These are phyloP conservation scores for Adineta ricciae DNA, from an alignment of 2,888 invertebrate species.

Conservation along the genomic window DNA sequence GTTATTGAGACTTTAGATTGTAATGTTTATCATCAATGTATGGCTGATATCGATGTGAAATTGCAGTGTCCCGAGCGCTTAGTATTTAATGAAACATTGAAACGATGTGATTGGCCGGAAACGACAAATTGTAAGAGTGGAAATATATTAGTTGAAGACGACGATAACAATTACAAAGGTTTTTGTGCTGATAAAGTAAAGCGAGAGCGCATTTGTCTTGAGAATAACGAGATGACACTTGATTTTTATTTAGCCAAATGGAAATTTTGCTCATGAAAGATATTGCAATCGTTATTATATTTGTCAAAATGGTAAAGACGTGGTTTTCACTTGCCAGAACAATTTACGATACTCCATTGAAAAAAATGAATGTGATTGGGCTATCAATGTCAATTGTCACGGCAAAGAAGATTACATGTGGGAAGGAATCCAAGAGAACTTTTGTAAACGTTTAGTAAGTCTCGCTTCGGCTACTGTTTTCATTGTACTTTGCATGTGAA, in stretches of 20 bases:
- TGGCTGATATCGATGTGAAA: slow-evolving; percentile 33
- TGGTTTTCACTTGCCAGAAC: slow-evolving; percentile 33
- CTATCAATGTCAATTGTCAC: slow-evolving; percentile 30
- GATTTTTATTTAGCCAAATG: slow-evolving; percentile 19
- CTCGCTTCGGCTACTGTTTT: neutral
- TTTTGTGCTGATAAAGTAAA: slow-evolving; percentile 28
- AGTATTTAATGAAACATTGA: slow-evolving; percentile 32
- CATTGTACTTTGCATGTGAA: neutral
- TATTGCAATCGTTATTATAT: slow-evolving; percentile 33
- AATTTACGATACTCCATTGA: slow-evolving; percentile 31
- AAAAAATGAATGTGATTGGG: slow-evolving; percentile 34
- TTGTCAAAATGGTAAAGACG: slow-evolving; percentile 33
- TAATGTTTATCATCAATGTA: slow-evolving; percentile 33
- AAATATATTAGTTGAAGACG: slow-evolving; percentile 24
- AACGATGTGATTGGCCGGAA: slow-evolving; percentile 33
- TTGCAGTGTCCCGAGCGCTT: slow-evolving; percentile 31
- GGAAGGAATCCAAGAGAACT: slow-evolving; percentile 32
- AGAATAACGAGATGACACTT: neutral
- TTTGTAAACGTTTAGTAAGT: slow-evolving; percentile 33
- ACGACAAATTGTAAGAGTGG: slow-evolving; percentile 27
- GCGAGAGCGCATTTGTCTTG: neutral
- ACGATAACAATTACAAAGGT: slow-evolving; percentile 23
- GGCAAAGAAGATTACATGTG: slow-evolving; percentile 34
- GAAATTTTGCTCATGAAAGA: slow-evolving; percentile 32
- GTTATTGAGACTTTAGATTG: neutral